phyloP scores from a whole-genome alignment of 2,888 invertebrate species.

The Heteromyza rotundicornis region DNA sequence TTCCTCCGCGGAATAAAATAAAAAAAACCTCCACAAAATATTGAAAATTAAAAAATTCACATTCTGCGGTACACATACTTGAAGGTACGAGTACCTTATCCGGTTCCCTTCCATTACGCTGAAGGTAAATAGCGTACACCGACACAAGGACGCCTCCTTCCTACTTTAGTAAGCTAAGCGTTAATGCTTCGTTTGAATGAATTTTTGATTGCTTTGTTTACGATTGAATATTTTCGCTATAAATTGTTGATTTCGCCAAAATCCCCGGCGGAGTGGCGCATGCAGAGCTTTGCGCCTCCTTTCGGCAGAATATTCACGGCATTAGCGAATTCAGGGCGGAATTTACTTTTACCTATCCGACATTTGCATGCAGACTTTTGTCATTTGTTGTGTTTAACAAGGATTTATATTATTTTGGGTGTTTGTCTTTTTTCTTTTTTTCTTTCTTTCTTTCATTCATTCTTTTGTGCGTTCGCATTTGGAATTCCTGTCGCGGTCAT shows the following conservation, averaged over 20 bases:
- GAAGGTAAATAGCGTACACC: too few species aligned
- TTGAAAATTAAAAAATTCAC: too few species aligned
- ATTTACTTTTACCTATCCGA: conserved; percentile 14
- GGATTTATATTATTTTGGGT: conserved; percentile 17
- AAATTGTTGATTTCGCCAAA: conserved; percentile 48
- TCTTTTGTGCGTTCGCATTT: conserved; percentile 19
- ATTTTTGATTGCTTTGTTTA: conserved; percentile 64
- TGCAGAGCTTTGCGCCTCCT: background rate
- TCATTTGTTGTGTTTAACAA: conserved; percentile 25
- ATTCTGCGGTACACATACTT: too few species aligned
- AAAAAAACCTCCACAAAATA: too few species aligned
- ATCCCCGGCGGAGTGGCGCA: background rate
- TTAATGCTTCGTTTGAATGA: conserved; percentile 63
- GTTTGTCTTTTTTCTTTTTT: conserved; percentile 11
- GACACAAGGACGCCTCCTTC: too few species aligned
- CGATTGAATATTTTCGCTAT: conserved; percentile 59
- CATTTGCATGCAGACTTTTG: conserved; percentile 37
- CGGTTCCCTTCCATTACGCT: too few species aligned
- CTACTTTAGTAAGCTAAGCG: too few species aligned
- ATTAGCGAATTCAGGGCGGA: background rate
- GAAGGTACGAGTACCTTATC: too few species aligned
- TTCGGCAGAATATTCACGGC: background rate
- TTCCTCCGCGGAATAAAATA: too few species aligned
- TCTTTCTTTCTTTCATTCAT: conserved; percentile 23
- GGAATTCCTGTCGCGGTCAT: conserved; percentile 35